Conservation (phyloP, 1,140 invertebrate species). For the Harlomillsia oculata region DNA sequence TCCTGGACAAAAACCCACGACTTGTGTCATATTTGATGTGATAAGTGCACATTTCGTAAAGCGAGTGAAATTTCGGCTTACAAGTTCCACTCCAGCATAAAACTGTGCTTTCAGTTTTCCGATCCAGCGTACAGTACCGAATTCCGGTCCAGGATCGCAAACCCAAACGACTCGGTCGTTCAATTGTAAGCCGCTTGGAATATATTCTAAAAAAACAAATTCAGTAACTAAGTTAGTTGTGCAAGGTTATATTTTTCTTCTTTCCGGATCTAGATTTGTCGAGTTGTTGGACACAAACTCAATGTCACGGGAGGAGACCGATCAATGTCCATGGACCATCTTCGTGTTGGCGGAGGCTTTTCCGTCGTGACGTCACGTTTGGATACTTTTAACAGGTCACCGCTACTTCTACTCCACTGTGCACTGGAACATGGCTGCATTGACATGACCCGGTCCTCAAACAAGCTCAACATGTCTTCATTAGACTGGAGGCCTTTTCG, state of each 20-base stretch:
- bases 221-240: too few relatives aligned
- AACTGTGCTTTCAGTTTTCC: slow-evolving; percentile 21
- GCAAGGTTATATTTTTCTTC: not conserved
- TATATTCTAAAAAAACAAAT: slow-evolving; percentile 11
- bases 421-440: too few relatives aligned
- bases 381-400: not conserved
- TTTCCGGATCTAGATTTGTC: too few relatives aligned
- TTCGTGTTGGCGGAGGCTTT: not conserved
- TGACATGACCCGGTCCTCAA: too few relatives aligned
- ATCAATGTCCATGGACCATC: not conserved
- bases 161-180: slow-evolving; percentile 22
- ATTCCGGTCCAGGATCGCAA: slow-evolving; percentile 9
- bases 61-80: too few relatives aligned
- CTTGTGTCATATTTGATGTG: too few relatives aligned
- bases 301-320: too few relatives aligned
- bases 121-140: slow-evolving; percentile 21
- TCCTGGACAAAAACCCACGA: slow-evolving; percentile 11
- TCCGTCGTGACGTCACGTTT: not conserved
- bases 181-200: slow-evolving; percentile 18
- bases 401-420: not conserved
- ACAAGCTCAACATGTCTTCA: too few relatives aligned
- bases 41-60: too few relatives aligned
- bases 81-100: slow-evolving; percentile 27
- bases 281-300: too few relatives aligned
- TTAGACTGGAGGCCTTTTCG: too few relatives aligned